Conservation (phyloP, 2,888 invertebrate species). For the Diloba caeruleocephala region DNA sequence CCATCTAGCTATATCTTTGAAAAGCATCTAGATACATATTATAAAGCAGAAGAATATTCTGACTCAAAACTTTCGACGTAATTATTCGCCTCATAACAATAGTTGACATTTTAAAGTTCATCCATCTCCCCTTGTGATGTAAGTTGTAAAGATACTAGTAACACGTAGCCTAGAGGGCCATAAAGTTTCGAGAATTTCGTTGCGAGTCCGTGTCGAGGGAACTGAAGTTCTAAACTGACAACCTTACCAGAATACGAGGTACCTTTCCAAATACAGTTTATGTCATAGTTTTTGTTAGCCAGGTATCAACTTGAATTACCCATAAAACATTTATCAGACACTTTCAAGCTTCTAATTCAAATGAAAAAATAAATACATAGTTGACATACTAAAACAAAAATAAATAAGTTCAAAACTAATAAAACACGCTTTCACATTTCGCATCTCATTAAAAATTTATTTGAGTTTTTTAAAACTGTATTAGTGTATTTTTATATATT, state of each 20-base stretch:
- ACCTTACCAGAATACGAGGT: slow-evolving; percentile 33
- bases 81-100: slow-evolving; percentile 29
- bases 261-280: slow-evolving; percentile 21
- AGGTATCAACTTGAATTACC: slow-evolving; percentile 10
- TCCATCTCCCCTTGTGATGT: slow-evolving; percentile 24
- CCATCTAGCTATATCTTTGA: no score
- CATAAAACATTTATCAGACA: background rate
- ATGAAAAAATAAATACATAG: no score
- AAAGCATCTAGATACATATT: no score
- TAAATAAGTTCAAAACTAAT: no score
- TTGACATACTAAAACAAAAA: no score
- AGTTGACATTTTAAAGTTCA: slow-evolving; percentile 40
- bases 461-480: no score
- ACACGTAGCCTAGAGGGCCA: slow-evolving; percentile 36
- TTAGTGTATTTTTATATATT: no score
- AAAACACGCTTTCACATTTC: no score
- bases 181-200: slow-evolving; percentile 51
- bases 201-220: slow-evolving; percentile 40
- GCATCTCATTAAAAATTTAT: no score
- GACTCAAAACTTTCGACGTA: slow-evolving; percentile 14
- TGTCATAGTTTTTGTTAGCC: slow-evolving; percentile 21
- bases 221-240: slow-evolving; percentile 49
- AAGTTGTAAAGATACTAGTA: slow-evolving; percentile 48
- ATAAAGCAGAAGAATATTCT: background rate
- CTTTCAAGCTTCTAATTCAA: no score